phyloP scores from a whole-genome alignment of 2,797 vertebrate species.

The Sebastes trivittatus region DNA sequence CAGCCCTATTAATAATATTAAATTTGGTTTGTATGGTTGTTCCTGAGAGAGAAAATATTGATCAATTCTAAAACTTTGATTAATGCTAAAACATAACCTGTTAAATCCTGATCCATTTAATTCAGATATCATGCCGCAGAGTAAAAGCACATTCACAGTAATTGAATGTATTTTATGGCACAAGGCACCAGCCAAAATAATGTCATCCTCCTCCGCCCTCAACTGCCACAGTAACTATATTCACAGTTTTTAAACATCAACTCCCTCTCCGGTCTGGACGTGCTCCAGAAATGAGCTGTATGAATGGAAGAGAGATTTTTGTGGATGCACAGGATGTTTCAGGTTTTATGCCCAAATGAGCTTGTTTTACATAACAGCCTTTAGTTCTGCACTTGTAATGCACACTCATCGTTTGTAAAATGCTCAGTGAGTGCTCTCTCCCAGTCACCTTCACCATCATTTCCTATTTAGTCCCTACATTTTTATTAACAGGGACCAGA shows the following conservation, averaged over 20 bases:
- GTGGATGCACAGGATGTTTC: conserved; percentile 22
- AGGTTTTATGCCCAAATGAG: conserved; percentile 45
- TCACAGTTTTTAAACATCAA: conserved; percentile 35
- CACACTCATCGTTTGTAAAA: conserved; percentile 18
- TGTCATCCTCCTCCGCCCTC: conserved; percentile 16
- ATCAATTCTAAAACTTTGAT: conserved; percentile 1
- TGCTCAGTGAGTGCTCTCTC: conserved; percentile 6
- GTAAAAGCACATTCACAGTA: conserved; percentile 30
- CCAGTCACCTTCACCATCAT: conserved; percentile 38
- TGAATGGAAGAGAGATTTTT: conserved; percentile 21
- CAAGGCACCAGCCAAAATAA: conserved; percentile 32
- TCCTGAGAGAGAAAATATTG: background rate
- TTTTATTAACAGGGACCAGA: conserved; percentile 13
- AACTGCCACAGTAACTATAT: conserved; percentile 23
- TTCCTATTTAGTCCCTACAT: conserved; percentile 25
- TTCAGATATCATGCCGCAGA: conserved; percentile 5
- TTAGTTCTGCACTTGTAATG: conserved; percentile 37
- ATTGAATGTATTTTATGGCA: conserved; percentile 35
- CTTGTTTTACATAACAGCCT: conserved; percentile 54
- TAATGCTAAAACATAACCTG: background rate
- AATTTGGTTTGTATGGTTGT: background rate
- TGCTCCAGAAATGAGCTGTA: conserved; percentile 8
- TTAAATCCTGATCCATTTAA: conserved; percentile 17
- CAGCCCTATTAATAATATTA: background rate
- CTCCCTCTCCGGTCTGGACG: conserved; percentile 20